A percentile compares a stretch with the other conserved stretches of the same genome.
phyloP scores from a whole-genome alignment of 1,140 invertebrate species.

The Lepidurus apus region DNA sequence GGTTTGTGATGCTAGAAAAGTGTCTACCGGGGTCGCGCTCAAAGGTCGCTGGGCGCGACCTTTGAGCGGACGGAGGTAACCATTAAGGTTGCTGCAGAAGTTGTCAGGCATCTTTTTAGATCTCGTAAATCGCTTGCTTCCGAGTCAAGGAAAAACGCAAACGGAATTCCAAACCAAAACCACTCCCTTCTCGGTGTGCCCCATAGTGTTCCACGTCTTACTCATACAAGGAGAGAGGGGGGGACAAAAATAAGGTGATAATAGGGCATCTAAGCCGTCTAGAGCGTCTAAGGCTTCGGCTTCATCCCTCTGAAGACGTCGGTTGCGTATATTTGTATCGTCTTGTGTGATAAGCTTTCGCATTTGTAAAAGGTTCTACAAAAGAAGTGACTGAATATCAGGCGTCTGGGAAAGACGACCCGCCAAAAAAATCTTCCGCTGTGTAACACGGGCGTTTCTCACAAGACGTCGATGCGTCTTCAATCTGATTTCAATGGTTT shows the following conservation, averaged over 20 bases:
- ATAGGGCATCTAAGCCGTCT: slow-evolving; percentile 3
- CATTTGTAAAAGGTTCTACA: background rate
- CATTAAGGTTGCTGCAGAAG: no score
- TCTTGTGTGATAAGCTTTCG: background rate
- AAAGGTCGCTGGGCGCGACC: no score
- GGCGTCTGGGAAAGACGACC: background rate
- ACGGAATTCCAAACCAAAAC: background rate
- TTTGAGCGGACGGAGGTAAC: no score
- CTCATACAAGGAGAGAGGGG: background rate
- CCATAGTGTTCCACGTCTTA: background rate
- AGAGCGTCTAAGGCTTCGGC: no score
- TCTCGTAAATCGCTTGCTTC: background rate
- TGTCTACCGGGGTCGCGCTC: no score
- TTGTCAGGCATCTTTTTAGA: no score
- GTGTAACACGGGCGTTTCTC: background rate
- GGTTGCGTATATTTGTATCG: background rate
- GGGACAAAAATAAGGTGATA: background rate
- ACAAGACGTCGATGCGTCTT: slow-evolving; percentile 14
- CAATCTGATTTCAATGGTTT: background rate
- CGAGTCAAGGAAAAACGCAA: background rate
- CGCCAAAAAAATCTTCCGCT: background rate
- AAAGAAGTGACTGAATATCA: background rate
- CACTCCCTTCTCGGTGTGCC: background rate
- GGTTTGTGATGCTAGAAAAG: no score
- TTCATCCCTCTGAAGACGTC: background rate